Base-by-base conservation (phyloP, 2,113 vertebrate genomes). In the Ailuropoda melanoleuca region DNA sequence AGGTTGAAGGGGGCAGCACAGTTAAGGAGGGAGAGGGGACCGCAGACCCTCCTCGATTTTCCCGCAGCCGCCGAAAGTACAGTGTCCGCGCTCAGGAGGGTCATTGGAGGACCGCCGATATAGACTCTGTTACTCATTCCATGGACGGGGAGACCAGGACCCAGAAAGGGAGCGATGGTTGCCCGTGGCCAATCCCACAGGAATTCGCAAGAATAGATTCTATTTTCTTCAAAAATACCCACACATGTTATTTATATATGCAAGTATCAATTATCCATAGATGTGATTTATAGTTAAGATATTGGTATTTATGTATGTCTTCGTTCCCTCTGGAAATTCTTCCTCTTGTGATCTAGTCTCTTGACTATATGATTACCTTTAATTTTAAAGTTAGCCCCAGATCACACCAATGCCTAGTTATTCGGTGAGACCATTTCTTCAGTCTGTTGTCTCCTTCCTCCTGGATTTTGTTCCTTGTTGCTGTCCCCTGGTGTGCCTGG, bases 71-170 rank as follows among this genome's bases (percentile, higher is more conserved):
- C 43, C 5, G 8, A 53, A 64, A 55, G 21, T 3, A 8, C 34
- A 24, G 5, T 3, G n/a, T 21, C 50, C 34, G 58, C 48, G 21
- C 48, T 66, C 21, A 6, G 37, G 80, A 37, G 26, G n/a, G 0
- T 17, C 34, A 4, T 21, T 12, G 26, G 74, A 34, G 53, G 34
- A 6, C 48, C 14, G 3, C 34, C 12, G 1, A 5, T 13, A 15
- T 5, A 31, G 23, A 13, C 29, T 34, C 15, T 14, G 58, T 1
- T 50, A 23, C 55, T 4, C 8, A 0, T 4, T 3, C 15, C 17
- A 10, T 6, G 1, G 13, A 26, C 4, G 55, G n/a, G 39, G 64
- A 75, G 37, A 68, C 26, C 46, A 31, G 12, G 6, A 10, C 43
- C 21, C 50, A 1, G 4, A n/a, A 34, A 55, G 23, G 74, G 66